Conservation (phyloP, 2,888 invertebrate species). For the Embidobia sp. region DNA sequence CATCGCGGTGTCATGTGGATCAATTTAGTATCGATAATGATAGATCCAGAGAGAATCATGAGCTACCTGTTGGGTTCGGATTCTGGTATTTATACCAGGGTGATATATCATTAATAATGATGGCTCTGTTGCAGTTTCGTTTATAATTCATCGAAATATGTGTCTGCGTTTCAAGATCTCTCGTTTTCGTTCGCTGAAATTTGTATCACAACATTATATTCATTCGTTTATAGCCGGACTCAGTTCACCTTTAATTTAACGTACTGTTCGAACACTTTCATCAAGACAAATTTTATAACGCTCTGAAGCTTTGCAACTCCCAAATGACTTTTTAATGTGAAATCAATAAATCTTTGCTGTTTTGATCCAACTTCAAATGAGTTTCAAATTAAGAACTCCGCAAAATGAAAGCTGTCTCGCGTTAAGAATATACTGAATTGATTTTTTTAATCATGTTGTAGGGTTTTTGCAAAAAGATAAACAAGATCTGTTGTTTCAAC, state of each 20-base stretch:
- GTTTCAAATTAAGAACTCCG: too few species aligned
- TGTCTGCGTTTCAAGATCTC: neutral
- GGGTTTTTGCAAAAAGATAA: too few species aligned
- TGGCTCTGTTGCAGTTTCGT: constrained; percentile 26
- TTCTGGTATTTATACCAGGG: constrained; percentile 21
- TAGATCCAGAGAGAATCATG: constrained; percentile 49
- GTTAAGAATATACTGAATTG: too few species aligned
- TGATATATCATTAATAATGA: constrained; percentile 48
- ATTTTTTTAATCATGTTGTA: too few species aligned
- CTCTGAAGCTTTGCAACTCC: too few species aligned
- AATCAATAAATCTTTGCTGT: too few species aligned
- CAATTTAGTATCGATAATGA: constrained; percentile 59
- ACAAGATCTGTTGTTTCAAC: too few species aligned
- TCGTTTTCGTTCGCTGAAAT: neutral
- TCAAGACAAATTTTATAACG: too few species aligned
- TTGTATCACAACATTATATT: neutral
- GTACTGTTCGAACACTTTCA: neutral
- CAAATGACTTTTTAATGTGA: too few species aligned
- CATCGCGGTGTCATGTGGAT: constrained; percentile 41
- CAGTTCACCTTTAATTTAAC: neutral
- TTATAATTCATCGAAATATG: constrained; percentile 19
- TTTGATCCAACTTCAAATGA: too few species aligned
- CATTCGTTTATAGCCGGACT: neutral
- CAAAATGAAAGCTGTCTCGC: too few species aligned
- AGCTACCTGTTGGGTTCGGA: constrained; percentile 51